phyloP scores from a whole-genome alignment of 2,888 invertebrate species.

The Scaptomyza parva region DNA sequence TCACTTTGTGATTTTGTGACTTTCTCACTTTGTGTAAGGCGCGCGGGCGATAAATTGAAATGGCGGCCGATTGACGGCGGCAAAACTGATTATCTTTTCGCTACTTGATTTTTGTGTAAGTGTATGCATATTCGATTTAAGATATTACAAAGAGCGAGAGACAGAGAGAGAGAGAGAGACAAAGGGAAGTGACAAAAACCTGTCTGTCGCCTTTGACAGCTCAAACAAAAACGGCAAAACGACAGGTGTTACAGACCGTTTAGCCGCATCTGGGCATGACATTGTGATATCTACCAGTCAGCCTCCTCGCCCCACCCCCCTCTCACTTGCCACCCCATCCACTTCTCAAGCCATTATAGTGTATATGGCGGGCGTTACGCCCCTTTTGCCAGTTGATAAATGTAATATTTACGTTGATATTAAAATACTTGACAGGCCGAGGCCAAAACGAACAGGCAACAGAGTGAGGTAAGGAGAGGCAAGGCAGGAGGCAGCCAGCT shows the following conservation, averaged over 20 bases:
- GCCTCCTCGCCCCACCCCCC: not conserved
- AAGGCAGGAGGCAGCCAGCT: not conserved
- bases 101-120: not conserved
- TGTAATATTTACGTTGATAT: slow-evolving; percentile 66
- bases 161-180: slow-evolving; percentile 1
- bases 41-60: slow-evolving; percentile 50
- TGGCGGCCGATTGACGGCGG: slow-evolving; percentile 39
- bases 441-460: not conserved
- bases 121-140: slow-evolving; percentile 48
- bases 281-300: slow-evolving; percentile 20
- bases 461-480: not conserved
- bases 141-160: not conserved
- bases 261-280: slow-evolving; percentile 48
- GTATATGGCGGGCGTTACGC: not conserved
- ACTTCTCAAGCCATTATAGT: too few relatives aligned
- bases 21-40: slow-evolving; percentile 42
- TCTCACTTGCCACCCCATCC: too few relatives aligned
- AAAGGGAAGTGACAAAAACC: slow-evolving; percentile 33
- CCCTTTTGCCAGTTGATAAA: slow-evolving; percentile 53
- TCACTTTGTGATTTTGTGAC: slow-evolving; percentile 41
- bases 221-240: slow-evolving; percentile 1
- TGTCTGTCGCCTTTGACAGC: slow-evolving; percentile 24
- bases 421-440: slow-evolving; percentile 56
- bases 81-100: slow-evolving; percentile 35
- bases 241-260: slow-evolving; percentile 24